Evolutionary conservation across 1,140 invertebrate genomes (phyloP), one percentile per base, ranked within the genome.

Genomic region (Neotoxoptera formosana): DNA sequence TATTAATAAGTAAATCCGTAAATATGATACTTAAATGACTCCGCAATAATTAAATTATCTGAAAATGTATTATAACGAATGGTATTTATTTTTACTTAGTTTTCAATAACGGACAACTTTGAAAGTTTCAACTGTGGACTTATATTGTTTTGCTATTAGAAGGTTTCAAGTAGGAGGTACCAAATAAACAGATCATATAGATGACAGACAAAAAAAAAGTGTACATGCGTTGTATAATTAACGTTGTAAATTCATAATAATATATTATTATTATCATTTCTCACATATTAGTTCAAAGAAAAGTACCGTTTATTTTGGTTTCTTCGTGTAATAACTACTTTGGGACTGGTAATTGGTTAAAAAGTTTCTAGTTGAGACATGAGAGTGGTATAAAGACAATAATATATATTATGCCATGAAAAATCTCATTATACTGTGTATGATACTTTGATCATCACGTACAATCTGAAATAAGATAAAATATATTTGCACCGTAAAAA

Each of bases 241-340:
- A 48, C n/a, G n/a, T 88, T 48, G 7, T 88, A 48, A 30, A 51
- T n/a, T 47, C 45, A 47, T 47, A 47, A 87, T 87, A 47, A 48
- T 87, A 87, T 45, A 87, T 48, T 21, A 87, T 48, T 48, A n/a
- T 88, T 87, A 45, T 89, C 21, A 23, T 41, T 88, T 88, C 86
- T 89, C 51, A 25, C 11, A 41, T 89, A 89, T 53, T 56, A 89
- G 88, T 56, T 89, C 21, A 56, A 89, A 89, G 30, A 89, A 76
- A 76, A 56, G 51, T 89, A 89, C 48, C 88, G 51, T 89, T 56
- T 34, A 51, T 88, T 88, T 89, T 89, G 34, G 34, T 56, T 56
- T 89, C 21, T 25, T 89, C 48, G 51, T 56, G 20, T 34, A 87
- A n/a, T n/a, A 48, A n/a, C 14, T 87, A 34, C 86, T 30, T 87